Evolutionary conservation across 2,888 invertebrate genomes (phyloP).

Genomic region (Cremastinae sp.): DNA sequence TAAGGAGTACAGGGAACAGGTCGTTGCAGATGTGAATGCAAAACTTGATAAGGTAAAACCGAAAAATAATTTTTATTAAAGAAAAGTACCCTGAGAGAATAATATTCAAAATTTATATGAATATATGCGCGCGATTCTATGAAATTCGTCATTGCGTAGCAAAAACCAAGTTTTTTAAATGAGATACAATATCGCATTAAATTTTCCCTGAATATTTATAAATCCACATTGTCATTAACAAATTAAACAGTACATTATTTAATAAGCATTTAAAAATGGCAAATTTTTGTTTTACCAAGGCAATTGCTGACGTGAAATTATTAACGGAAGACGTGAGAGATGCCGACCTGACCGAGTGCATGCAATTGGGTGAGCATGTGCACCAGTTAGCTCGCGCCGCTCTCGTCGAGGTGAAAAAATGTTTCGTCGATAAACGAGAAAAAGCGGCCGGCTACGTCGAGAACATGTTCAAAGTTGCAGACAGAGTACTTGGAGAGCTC

Average conservation of each 20-base stretch:
- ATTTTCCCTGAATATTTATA: too few species aligned
- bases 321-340: neutral
- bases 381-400: slow-evolving; percentile 1
- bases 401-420: slow-evolving; percentile 50
- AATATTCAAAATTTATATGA: too few species aligned
- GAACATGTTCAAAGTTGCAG: slow-evolving; percentile 52
- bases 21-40: neutral
- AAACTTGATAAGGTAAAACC: slow-evolving; percentile 30
- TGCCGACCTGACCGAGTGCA: slow-evolving; percentile 41
- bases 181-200: too few species aligned
- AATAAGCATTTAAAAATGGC: too few species aligned
- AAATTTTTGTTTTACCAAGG: neutral
- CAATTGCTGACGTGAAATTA: neutral
- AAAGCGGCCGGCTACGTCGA: slow-evolving; percentile 58
- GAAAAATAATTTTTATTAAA: neutral
- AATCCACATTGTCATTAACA: too few species aligned
- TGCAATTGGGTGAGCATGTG: slow-evolving; percentile 21
- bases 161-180: too few species aligned
- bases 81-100: too few species aligned
- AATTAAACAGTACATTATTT: too few species aligned
- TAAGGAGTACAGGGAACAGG: neutral
- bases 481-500: slow-evolving; percentile 43
- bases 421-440: slow-evolving; percentile 62
- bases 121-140: too few species aligned
- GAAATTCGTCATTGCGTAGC: too few species aligned